Conservation (phyloP, 2,888 invertebrate genomes). For the Dioctria linearis region DNA sequence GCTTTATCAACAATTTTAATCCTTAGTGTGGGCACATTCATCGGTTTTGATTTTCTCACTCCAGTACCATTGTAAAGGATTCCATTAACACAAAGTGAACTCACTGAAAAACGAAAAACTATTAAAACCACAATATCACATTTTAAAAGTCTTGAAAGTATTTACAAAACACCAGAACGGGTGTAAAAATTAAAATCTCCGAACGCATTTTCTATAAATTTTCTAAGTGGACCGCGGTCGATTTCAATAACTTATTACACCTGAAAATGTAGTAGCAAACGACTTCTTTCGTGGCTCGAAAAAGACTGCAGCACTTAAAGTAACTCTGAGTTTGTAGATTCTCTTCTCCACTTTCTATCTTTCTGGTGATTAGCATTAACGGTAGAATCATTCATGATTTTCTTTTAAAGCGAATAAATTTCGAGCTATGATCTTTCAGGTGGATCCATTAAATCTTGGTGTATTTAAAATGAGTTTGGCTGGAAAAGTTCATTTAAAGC, state of each 20-base stretch:
- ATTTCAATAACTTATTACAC: conserved; percentile 1
- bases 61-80: background rate
- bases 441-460: conserved; percentile 34
- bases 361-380: conserved; percentile 47
- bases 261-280: background rate
- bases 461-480: conserved; percentile 9
- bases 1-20: conserved; percentile 49
- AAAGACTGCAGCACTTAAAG: conserved; percentile 14
- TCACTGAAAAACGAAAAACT: conserved; percentile 36
- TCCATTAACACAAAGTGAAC: background rate
- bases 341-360: conserved; percentile 48
- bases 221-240: background rate
- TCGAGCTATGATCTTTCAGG: conserved; percentile 40
- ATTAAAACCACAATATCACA: conserved; percentile 7
- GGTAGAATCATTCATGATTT: conserved; percentile 43
- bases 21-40: conserved; percentile 3
- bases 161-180: conserved; percentile 22
- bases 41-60: background rate
- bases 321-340: conserved; percentile 1
- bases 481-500: conserved; percentile 27
- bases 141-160: background rate
- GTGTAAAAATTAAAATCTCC: background rate
- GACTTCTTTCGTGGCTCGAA: conserved; percentile 18
- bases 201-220: conserved; percentile 11
- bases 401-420: conserved; percentile 48